Evolutionary conservation across 2,888 invertebrate species (phyloP), one percentile per base, ranked within the genome.

Genomic region (Orthonychiurus folsomi): DNA sequence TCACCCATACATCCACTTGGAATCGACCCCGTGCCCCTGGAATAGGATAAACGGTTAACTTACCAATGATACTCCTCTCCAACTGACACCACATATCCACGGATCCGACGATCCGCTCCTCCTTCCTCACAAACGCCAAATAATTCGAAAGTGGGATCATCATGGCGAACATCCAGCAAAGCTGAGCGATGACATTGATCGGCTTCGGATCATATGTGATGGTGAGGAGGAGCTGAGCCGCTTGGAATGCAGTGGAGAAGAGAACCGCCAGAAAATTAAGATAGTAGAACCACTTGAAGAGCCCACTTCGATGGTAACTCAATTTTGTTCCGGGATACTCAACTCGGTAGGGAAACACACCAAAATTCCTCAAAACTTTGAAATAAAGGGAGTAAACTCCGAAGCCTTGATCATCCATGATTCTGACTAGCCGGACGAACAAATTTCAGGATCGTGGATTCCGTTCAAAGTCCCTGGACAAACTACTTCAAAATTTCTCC

Each of bases 111-210:
- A 70, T 64, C 56, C 65, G 66, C 25, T 70, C 70, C 60, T 72
- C 72, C 3, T 65, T 69, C n/a, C 66, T 48, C 26, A 72, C 63
- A 59, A 68, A 72, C 18, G 68, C 62, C 37, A 59, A 48, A 63
- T 67, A 63, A 60, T 69, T 72, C n/a, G 67, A 60, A 9, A 70
- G 26, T 18, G 72, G 72, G 56, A 70, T 67, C 27, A 66, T 62
- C 66, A 72, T 70, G 52, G 70, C 68, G 57, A 72, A 72, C 69
- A 70, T 69, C 72, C 72, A 72, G 59, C 69, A 70, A 3, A 72
- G 60, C 56, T 72, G 72, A 12, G 68, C 66, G 37, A 72, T 68
- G 59, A 72, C 67, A 60, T 70, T 67, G 59, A 70, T 64, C 2
- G 72, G 70, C 47, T 67, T 64, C 20, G 68, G 69, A 50, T 67